Evolutionary conservation across 2,888 invertebrate species (phyloP).

Genomic region (Drosophila mimetica): DNA sequence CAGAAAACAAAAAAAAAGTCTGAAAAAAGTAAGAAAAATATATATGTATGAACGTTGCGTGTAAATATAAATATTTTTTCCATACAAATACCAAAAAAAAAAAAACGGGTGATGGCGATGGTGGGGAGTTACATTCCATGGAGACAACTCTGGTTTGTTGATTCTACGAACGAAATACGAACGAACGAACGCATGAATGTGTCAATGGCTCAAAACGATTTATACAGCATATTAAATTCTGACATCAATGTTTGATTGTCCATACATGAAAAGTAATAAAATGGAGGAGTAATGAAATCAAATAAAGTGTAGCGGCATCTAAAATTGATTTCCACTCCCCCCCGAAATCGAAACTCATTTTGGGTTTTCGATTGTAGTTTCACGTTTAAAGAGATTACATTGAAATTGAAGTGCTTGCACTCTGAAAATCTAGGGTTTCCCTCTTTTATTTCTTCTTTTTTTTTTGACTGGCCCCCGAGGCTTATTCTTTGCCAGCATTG

Average conservation of each 20-base stretch:
- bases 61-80: constrained; percentile 73
- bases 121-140: constrained; percentile 27
- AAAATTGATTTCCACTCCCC: constrained; percentile 65
- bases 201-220: constrained; percentile 80
- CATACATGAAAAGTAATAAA: constrained; percentile 45
- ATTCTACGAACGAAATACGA: constrained; percentile 34
- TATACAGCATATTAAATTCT: constrained; percentile 80
- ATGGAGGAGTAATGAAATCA: constrained; percentile 66
- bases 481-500: constrained; percentile 53
- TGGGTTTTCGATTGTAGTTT: constrained; percentile 61
- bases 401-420: constrained; percentile 71
- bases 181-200: constrained; percentile 73
- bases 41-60: constrained; percentile 31
- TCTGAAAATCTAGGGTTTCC: constrained; percentile 20
- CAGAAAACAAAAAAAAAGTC: constrained; percentile 55
- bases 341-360: constrained; percentile 73
- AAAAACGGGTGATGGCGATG: background rate
- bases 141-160: constrained; percentile 41
- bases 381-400: constrained; percentile 78
- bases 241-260: constrained; percentile 80
- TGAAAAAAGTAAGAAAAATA: constrained; percentile 26
- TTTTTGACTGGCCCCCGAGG: constrained; percentile 63
- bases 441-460: constrained; percentile 5
- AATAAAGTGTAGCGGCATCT: constrained; percentile 66
- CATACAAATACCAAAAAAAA: constrained; percentile 33